A percentile compares a stretch with the other conserved stretches of the same genome.
Evolutionary conservation across 1,140 invertebrate genomes (phyloP).

Genomic region (Carposina sasakii): DNA sequence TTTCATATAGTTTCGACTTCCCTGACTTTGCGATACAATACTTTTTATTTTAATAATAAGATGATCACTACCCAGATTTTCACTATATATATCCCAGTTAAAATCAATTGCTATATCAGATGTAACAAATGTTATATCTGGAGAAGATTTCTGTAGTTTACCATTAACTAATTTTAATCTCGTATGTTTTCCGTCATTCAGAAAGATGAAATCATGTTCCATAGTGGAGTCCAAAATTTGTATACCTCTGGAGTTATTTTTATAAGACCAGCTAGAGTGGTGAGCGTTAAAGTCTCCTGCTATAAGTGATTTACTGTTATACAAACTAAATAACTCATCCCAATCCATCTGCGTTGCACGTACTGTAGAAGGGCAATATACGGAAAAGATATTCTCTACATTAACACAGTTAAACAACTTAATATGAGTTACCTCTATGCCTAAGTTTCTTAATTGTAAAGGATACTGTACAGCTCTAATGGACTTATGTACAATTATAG

Average conservation of each 20-base stretch:
- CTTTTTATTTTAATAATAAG: not conserved
- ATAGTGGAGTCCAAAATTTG: not conserved
- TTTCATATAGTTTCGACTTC: not conserved
- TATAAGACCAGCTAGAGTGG: not conserved
- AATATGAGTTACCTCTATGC: not conserved
- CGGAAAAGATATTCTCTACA: slow-evolving; percentile 3
- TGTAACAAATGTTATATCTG: slow-evolving; percentile 1
- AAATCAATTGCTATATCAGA: slow-evolving; percentile 1
- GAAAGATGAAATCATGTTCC: slow-evolving; percentile 1
- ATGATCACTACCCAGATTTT: not conserved
- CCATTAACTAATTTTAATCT: slow-evolving; percentile 1
- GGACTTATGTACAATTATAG: not conserved
- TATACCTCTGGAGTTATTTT: slow-evolving; percentile 1
- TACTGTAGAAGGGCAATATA: slow-evolving; percentile 4
- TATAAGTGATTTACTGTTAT: not conserved
- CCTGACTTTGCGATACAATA: not conserved
- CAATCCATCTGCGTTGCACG: not conserved
- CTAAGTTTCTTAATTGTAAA: not conserved
- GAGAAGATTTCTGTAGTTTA: slow-evolving; percentile 1
- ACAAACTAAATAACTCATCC: not conserved
- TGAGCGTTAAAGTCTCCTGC: slow-evolving; percentile 5
- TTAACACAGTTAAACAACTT: not conserved
- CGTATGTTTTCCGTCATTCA: slow-evolving; percentile 1
- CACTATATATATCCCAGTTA: not conserved
- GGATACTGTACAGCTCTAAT: not conserved